Conservation (phyloP, 37 sponge, comb jelly and placozoan genomes). For the Dysidea cf. avara region DNA sequence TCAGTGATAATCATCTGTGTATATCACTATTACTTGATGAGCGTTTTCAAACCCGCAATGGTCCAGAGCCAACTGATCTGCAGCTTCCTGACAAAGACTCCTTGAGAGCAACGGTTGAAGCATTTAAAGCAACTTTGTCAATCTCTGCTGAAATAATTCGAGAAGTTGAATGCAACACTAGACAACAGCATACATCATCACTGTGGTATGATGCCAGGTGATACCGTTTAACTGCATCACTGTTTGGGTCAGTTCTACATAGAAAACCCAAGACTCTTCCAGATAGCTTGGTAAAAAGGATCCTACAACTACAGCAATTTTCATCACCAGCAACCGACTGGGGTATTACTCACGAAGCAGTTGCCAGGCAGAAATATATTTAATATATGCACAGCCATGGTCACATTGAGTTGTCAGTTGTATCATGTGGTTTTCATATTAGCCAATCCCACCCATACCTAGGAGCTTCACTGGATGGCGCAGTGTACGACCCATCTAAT, state of each 20-base stretch:
- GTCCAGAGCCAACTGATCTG: too few species aligned
- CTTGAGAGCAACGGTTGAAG: constrained; percentile 3
- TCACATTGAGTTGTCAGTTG: neutral
- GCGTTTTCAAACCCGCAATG: neutral
- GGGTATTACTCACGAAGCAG: constrained; percentile 19
- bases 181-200: constrained; percentile 5
- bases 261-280: constrained; percentile 13
- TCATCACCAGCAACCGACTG: constrained; percentile 16
- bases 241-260: constrained; percentile 19
- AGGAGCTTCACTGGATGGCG: constrained; percentile 48
- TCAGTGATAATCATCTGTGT: constrained; percentile 30
- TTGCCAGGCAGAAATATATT: constrained; percentile 10
- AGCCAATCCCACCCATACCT: constrained; percentile 24
- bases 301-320: constrained; percentile 32
- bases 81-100: neutral
- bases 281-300: constrained; percentile 1
- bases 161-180: constrained; percentile 12
- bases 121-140: constrained; percentile 1
- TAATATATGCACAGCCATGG: neutral
- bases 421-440: constrained; percentile 18
- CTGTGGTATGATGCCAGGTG: neutral
- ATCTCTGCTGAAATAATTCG: neutral
- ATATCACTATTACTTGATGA: constrained; percentile 9
- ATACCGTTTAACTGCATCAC: constrained; percentile 21
- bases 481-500: constrained; percentile 26